phyloP scores from a whole-genome alignment of 2,797 vertebrate species.

The Anniella stebbinsi region DNA sequence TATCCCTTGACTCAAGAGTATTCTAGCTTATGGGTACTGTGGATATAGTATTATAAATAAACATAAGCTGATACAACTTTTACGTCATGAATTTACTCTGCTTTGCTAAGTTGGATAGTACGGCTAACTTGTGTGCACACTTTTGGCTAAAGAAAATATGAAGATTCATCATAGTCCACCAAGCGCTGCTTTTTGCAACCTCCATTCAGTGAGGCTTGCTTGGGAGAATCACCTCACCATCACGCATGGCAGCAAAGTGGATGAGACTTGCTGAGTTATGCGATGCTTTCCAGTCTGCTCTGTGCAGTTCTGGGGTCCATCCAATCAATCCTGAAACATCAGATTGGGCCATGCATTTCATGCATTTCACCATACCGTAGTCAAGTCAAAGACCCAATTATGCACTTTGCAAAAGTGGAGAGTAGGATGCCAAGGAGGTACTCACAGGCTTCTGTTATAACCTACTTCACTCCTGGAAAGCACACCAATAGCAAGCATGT shows the following conservation, averaged over 20 bases:
- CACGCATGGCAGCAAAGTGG: background rate
- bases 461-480: background rate
- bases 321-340: background rate
- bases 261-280: background rate
- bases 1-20: conserved; percentile 73
- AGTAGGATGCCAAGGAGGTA: background rate
- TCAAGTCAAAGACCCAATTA: background rate
- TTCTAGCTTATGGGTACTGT: conserved; percentile 74
- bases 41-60: conserved; percentile 83
- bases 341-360: background rate
- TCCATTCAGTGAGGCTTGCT: background rate
- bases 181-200: background rate
- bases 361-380: background rate
- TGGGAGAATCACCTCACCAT: background rate
- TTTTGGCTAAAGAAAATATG: conserved; percentile 28
- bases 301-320: no score
- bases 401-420: background rate
- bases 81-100: conserved; percentile 73
- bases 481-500: background rate
- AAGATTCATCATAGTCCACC: background rate
- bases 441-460: background rate
- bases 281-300: background rate
- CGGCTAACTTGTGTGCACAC: conserved; percentile 54
- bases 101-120: conserved; percentile 61
- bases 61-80: conserved; percentile 71